Evolutionary conservation across 2,797 vertebrate genomes (phyloP).

Genomic region (Malurus leucopterus): DNA sequence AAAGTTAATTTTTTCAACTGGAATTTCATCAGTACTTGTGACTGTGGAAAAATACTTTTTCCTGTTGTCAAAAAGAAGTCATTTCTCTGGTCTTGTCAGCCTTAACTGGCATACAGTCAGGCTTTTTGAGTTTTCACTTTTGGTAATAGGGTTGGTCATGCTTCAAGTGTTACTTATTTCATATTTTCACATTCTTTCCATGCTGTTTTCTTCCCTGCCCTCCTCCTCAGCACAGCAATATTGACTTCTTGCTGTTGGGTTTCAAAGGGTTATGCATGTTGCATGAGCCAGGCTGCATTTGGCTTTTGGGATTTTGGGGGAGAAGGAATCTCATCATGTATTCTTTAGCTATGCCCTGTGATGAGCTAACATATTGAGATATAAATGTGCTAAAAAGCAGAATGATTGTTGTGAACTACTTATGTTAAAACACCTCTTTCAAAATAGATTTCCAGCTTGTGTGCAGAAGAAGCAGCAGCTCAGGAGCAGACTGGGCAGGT

Average conservation of each 20-base stretch:
- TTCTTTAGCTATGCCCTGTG: neutral
- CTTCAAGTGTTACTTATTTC: neutral
- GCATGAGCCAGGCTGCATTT: neutral
- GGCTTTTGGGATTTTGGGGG: neutral
- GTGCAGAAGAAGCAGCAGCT: conserved; percentile 92
- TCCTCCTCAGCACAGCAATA: neutral
- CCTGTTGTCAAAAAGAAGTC: neutral
- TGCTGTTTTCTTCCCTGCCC: neutral
- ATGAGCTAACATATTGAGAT: neutral
- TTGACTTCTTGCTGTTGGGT: neutral
- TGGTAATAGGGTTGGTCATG: neutral
- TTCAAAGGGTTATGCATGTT: neutral
- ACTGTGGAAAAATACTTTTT: neutral
- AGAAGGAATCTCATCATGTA: neutral
- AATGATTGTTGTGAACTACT: neutral
- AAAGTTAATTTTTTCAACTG: neutral
- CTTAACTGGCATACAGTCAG: neutral
- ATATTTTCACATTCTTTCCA: neutral
- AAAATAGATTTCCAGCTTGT: conserved; percentile 85
- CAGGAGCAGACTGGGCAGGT: conserved; percentile 97
- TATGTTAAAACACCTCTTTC: neutral
- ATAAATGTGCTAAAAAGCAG: neutral
- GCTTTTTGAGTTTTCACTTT: neutral
- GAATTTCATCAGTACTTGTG: neutral
- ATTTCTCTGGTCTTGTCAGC: neutral